Base-by-base conservation (phyloP, 2,888 invertebrate genomes). In the Andrena marginata region DNA sequence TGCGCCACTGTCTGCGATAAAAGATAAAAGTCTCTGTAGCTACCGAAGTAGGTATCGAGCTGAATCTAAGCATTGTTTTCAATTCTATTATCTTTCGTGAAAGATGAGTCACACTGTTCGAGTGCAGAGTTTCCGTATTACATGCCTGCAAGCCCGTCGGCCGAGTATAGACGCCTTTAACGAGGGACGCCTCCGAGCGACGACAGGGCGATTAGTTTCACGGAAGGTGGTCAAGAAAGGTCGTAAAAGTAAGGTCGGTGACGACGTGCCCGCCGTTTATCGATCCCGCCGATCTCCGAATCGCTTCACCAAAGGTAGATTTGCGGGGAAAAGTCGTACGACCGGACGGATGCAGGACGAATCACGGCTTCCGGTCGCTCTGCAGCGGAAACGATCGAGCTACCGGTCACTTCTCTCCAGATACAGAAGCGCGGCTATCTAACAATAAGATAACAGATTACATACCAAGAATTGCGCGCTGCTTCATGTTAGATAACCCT, bases 131-230 rank as follows among this genome's bases (percentile, higher is more conserved):
- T 64, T 23, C 42, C 10, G 1, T 48, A 20, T 20, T 42, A 70
- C 49, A 35, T 60, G 59, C 31, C 10, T 54, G 10, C 29, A 54
- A 49, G 63, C 33, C 29, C n/a, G 8, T 4, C 10, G 13, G 8
- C 0, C 10, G 20, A 35, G 68, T 33, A 20, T 73, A 13, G 68
- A 65, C 49, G 48, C 56, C 23, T 54, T 80, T 73, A 82, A 86
- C 71, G 76, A 86, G 72, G 81, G 82, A 77, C 78, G 79, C 77
- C 77, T 80, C 71, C 76, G 73, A 78, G 86, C 85, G 89, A 88
- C 86, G 84, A 88, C 83, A 89, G 82, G 70, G 75, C 82, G 85
- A 90, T 90, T 90, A 89, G 89, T 89, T 87, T 87, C 89, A 83
- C 89, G 63, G 87, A 81, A 87, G 87, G 90, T 88, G 87, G 86